phyloP scores from a whole-genome alignment of 1,140 invertebrate species.

The Cydia fagiglandana region DNA sequence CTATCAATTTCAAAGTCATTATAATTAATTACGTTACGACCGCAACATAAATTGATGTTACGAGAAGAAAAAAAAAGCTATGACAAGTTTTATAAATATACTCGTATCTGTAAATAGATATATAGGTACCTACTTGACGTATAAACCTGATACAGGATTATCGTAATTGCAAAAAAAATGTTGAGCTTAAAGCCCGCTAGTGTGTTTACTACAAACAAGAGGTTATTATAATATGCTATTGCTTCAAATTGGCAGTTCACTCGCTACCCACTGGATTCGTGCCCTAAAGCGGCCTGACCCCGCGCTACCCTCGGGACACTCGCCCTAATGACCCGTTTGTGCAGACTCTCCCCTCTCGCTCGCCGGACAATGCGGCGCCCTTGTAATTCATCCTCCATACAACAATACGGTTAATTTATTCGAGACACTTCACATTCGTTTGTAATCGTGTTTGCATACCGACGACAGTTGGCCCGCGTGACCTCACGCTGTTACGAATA shows the following conservation, averaged over 20 bases:
- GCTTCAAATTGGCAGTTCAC: background rate
- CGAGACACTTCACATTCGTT: conserved; percentile 16
- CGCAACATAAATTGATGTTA: too few species aligned
- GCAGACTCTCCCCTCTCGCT: background rate
- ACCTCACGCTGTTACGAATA: conserved; percentile 22
- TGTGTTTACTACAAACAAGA: too few species aligned
- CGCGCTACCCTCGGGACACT: background rate
- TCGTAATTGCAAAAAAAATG: too few species aligned
- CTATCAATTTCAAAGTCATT: too few species aligned
- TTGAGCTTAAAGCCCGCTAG: too few species aligned
- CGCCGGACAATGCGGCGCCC: conserved; percentile 15
- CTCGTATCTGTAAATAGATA: too few species aligned
- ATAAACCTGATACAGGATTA: too few species aligned
- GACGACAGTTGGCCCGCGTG: background rate
- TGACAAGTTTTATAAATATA: too few species aligned
- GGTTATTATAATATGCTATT: too few species aligned
- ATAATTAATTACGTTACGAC: too few species aligned
- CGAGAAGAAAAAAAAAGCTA: too few species aligned
- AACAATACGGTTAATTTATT: conserved; percentile 22
- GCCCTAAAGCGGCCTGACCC: background rate
- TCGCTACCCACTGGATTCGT: background rate
- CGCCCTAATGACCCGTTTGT: conserved; percentile 23
- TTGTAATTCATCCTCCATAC: conserved; percentile 13
- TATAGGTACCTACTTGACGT: too few species aligned
- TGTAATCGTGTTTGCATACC: conserved; percentile 21